A percentile compares a stretch with the other conserved stretches of the same genome.
These are phyloP conservation scores for Pammene aurita DNA, from an alignment of 2,888 invertebrate species.

Conservation along the genomic window DNA sequence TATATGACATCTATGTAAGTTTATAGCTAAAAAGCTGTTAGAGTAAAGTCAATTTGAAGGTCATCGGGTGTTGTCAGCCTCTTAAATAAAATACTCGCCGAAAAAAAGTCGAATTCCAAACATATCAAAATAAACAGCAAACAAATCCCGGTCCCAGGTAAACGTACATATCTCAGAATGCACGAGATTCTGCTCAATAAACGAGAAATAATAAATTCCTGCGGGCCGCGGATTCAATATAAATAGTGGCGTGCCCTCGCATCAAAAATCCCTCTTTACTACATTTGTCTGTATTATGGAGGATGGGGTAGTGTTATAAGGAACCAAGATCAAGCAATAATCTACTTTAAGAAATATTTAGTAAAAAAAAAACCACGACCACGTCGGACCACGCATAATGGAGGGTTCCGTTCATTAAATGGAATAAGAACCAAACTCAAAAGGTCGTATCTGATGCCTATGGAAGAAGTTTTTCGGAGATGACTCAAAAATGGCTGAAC, in stretches of 20 bases:
- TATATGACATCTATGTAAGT: too few relatives aligned
- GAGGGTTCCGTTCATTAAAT: too few relatives aligned
- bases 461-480: too few relatives aligned
- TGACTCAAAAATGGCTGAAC: too few relatives aligned
- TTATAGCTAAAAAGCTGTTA: too few relatives aligned
- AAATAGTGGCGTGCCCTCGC: constrained; percentile 50
- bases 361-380: too few relatives aligned
- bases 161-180: constrained; percentile 36
- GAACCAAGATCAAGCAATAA: background rate
- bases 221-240: constrained; percentile 52
- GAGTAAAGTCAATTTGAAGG: too few relatives aligned
- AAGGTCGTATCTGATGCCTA: too few relatives aligned
- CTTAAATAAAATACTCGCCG: background rate
- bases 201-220: constrained; percentile 52
- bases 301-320: constrained; percentile 50
- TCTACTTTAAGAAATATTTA: too few relatives aligned
- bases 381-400: too few relatives aligned
- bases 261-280: constrained; percentile 48
- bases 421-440: too few relatives aligned
- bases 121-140: constrained; percentile 32
- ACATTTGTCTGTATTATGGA: constrained; percentile 55
- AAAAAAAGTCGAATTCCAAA: constrained; percentile 5
- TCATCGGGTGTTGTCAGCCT: too few relatives aligned
- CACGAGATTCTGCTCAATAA: constrained; percentile 45
- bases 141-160: constrained; percentile 39